Conservation (phyloP, 2,797 vertebrate genomes). For the Phataginus tetradactyla region DNA sequence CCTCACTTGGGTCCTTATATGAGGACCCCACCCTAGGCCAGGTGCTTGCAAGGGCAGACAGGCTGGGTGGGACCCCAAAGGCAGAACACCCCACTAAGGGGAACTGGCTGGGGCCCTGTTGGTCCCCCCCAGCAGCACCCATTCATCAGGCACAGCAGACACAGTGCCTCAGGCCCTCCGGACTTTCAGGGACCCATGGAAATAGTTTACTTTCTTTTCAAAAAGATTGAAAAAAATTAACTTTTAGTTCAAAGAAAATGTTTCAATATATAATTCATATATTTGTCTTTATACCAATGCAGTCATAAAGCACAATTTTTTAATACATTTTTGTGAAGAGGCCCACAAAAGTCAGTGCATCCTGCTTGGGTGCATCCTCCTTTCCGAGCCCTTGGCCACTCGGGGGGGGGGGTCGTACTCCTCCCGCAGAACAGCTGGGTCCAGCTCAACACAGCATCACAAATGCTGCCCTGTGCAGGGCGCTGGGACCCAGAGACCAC, state of each 20-base stretch:
- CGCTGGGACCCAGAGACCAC: background rate
- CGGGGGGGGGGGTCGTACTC: background rate
- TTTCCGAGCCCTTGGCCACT: background rate
- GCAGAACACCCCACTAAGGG: background rate
- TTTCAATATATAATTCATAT: background rate
- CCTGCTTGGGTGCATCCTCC: background rate
- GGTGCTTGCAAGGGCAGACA: background rate
- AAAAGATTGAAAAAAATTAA: background rate
- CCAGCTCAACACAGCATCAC: background rate
- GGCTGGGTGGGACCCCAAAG: background rate
- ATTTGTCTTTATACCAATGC: background rate
- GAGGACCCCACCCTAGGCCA: background rate
- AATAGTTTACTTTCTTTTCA: background rate
- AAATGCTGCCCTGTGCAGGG: background rate
- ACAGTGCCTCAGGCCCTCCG: background rate
- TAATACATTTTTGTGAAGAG: background rate
- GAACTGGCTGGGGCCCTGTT: background rate
- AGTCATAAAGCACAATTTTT: background rate
- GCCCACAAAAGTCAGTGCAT: fast-evolving
- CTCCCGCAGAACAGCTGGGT: background rate
- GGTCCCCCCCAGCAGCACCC: fast-evolving
- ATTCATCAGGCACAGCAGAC: background rate
- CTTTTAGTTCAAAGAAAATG: background rate
- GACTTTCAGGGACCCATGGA: background rate
- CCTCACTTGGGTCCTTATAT: background rate